phyloP scores from a whole-genome alignment of 2,888 invertebrate species.

The Macrosiphum euphorbiae region DNA sequence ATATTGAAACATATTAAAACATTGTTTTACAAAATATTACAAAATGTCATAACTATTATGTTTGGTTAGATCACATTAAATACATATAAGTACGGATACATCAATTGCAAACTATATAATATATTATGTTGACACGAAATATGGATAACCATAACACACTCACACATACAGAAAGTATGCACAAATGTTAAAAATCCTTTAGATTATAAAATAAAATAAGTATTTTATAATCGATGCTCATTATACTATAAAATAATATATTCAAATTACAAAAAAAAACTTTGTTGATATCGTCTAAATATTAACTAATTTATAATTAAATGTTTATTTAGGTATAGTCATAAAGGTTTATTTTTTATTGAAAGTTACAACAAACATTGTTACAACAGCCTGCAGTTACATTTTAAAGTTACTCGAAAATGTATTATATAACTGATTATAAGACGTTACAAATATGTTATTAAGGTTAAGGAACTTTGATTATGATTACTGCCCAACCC shows the following conservation, averaged over 20 bases:
- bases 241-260: neutral
- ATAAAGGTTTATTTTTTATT: neutral
- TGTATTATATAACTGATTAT: neutral
- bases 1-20: neutral
- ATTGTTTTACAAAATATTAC: too few species aligned
- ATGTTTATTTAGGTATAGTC: neutral
- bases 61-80: neutral
- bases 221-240: neutral
- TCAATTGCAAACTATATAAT: neutral
- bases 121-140: too few species aligned
- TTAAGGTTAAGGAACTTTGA: too few species aligned
- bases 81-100: neutral
- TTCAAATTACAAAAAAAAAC: neutral
- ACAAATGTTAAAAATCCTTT: neutral
- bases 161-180: neutral
- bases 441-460: neutral
- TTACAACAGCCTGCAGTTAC: too few species aligned
- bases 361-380: neutral
- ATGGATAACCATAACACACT: neutral
- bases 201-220: neutral
- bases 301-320: neutral
- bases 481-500: neutral
- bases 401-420: neutral
- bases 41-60: neutral
- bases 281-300: neutral